These are phyloP conservation scores for Isichthys henryi DNA, from an alignment of 2,113 vertebrate genomes.

Conservation along the genomic window DNA sequence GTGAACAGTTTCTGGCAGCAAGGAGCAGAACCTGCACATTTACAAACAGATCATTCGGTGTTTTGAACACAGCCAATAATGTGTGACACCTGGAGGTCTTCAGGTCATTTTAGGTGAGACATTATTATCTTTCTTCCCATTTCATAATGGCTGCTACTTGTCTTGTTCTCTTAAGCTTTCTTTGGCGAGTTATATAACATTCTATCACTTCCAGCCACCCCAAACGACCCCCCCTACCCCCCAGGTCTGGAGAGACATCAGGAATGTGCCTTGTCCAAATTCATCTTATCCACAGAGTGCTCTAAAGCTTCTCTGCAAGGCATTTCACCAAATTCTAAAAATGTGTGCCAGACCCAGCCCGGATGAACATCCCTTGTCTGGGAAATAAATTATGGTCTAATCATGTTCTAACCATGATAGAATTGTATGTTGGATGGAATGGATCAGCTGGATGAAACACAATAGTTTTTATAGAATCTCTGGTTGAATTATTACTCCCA, in stretches of 20 bases:
- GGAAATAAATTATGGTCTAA: neutral
- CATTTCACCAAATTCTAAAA: neutral
- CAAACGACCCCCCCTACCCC: neutral
- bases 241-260: neutral
- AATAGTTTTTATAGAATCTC: neutral
- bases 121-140: neutral
- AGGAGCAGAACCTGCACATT: neutral
- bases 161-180: neutral
- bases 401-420: neutral
- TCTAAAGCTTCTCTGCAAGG: neutral
- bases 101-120: neutral
- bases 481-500: constrained; percentile 23
- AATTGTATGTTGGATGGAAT: neutral
- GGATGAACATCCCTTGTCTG: neutral
- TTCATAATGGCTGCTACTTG: neutral
- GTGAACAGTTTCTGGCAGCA: neutral
- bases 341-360: neutral
- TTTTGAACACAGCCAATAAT: neutral
- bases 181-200: neutral
- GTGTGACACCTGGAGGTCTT: neutral
- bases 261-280: neutral
- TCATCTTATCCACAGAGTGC: neutral
- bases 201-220: neutral
- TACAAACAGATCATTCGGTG: neutral
- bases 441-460: neutral